Percentiles rank a stretch among this genome's conserved stretches.
Conservation (phyloP, 2,113 vertebrate genomes). For the Dromaius novaehollandiae region DNA sequence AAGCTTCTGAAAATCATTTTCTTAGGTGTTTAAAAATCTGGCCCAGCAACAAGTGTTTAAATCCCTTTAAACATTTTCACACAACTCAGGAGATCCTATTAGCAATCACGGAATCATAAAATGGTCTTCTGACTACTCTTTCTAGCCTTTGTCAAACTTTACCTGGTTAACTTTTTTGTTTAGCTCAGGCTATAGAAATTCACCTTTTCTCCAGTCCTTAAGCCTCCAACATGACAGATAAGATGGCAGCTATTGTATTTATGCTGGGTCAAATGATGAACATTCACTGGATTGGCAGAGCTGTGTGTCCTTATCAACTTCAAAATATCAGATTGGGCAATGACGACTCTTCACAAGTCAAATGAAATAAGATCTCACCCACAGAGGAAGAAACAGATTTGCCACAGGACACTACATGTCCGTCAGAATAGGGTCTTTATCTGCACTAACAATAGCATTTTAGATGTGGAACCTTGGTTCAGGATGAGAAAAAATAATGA, state of each 20-base stretch:
- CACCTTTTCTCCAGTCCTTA: not conserved
- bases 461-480: not conserved
- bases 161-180: not conserved
- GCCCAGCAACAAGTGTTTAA: not conserved
- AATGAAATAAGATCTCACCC: not conserved
- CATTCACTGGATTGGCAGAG: not conserved
- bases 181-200: not conserved
- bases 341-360: not conserved
- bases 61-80: not conserved
- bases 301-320: not conserved
- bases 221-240: not conserved
- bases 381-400: not conserved
- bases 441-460: not conserved
- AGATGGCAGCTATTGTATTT: not conserved
- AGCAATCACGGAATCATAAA: not conserved
- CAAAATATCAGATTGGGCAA: not conserved
- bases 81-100: not conserved
- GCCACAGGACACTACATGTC: not conserved
- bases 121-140: not conserved
- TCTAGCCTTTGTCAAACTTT: not conserved
- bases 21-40: not conserved
- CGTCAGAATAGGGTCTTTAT: conserved; percentile 4
- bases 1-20: not conserved
- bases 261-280: not conserved
- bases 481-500: not conserved